phyloP scores from a whole-genome alignment of 2,797 vertebrate genomes.

The Valencia hispanica region DNA sequence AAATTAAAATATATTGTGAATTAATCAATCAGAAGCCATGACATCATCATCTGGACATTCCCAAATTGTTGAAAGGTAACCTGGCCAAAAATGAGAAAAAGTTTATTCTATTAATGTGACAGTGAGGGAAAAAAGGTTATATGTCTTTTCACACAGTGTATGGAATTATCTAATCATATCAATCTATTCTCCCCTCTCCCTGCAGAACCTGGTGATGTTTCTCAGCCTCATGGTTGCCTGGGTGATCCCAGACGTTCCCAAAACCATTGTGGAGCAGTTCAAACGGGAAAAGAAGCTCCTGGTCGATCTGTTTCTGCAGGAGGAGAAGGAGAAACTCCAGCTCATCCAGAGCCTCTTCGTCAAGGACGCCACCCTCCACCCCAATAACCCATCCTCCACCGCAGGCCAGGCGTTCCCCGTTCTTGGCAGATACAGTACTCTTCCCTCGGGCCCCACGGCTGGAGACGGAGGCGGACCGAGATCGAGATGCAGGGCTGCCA shows the following conservation, averaged over 20 bases:
- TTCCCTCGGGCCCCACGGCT: constrained; percentile 42
- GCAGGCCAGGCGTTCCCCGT: constrained; percentile 37
- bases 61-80: too few species aligned
- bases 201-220: constrained; percentile 96
- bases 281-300: constrained; percentile 93
- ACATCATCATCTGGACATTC: too few species aligned
- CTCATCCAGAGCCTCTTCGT: constrained; percentile 87
- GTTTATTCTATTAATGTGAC: too few species aligned
- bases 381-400: constrained; percentile 16
- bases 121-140: too few species aligned
- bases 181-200: not conserved
- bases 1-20: too few species aligned
- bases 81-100: too few species aligned
- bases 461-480: constrained; percentile 56
- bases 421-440: constrained; percentile 66
- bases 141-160: too few species aligned
- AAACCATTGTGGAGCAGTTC: constrained; percentile 93
- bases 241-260: constrained; percentile 96
- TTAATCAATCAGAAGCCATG: too few species aligned
- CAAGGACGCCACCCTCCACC: constrained; percentile 66
- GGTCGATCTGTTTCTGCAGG: constrained; percentile 92
- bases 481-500: constrained; percentile 81
- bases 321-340: constrained; percentile 93
- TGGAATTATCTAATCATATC: too few species aligned
- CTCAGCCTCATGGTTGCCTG: constrained; percentile 94